phyloP scores from a whole-genome alignment of 2,797 vertebrate genomes.

The Gambusia yucatana region DNA sequence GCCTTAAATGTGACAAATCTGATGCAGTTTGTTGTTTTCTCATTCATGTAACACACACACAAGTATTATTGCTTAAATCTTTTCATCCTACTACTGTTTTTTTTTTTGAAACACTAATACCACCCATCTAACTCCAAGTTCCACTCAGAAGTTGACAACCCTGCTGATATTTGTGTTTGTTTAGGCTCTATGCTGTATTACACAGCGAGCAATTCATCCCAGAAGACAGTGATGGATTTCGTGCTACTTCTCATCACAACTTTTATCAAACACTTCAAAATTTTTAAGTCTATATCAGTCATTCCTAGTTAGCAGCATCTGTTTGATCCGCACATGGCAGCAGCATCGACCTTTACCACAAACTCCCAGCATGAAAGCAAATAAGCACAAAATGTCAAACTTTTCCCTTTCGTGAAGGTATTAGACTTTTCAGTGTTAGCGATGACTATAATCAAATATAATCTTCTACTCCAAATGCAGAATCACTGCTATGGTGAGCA shows the following conservation, averaged over 20 bases:
- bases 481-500: background rate
- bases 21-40: background rate
- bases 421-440: background rate
- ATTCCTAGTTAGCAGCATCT: background rate
- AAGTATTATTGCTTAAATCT: background rate
- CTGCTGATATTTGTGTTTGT: background rate
- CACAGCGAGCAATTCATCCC: background rate
- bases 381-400: slow-evolving; percentile 7
- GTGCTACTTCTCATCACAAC: background rate
- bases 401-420: slow-evolving; percentile 1
- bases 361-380: slow-evolving; percentile 10
- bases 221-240: background rate
- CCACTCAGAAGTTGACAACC: background rate
- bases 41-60: background rate
- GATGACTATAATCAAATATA: background rate
- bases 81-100: background rate
- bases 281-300: background rate
- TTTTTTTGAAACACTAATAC: background rate
- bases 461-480: slow-evolving; percentile 1
- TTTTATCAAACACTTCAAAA: background rate
- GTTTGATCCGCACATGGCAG: slow-evolving; percentile 8
- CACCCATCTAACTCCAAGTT: background rate
- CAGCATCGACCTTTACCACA: slow-evolving; percentile 6
- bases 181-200: background rate
- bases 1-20: background rate